Conservation (phyloP, 2,113 vertebrate genomes). For the Catharus fuscescens region DNA sequence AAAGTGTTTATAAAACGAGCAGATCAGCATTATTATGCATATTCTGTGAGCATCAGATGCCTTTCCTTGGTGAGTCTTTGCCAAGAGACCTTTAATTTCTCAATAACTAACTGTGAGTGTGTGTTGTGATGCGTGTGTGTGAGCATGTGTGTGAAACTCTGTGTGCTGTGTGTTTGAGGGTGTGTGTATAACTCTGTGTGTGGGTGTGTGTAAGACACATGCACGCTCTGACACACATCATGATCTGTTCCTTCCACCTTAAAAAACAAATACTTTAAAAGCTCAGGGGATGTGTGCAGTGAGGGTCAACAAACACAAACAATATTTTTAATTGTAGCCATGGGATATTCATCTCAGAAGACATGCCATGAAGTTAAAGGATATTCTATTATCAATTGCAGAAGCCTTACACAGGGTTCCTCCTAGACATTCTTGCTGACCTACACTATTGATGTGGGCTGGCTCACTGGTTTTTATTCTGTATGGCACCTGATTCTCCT, state of each 20-base stretch:
- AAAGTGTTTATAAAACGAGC: not conserved
- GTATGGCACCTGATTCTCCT: not conserved
- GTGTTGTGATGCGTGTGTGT: not conserved
- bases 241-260: not conserved
- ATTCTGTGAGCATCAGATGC: not conserved
- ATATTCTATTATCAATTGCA: constrained; percentile 41
- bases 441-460: constrained; percentile 7
- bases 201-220: not conserved
- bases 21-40: not conserved
- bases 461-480: constrained; percentile 5
- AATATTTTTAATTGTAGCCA: constrained; percentile 47
- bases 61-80: not conserved
- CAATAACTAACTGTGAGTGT: not conserved
- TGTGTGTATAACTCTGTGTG: not conserved
- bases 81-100: not conserved
- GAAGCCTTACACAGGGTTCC: not conserved
- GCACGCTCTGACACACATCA: not conserved
- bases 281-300: not conserved
- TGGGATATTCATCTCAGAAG: constrained; percentile 27
- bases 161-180: no score
- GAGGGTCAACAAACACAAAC: not conserved
- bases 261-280: not conserved
- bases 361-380: not conserved
- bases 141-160: no score
- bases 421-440: not conserved